phyloP scores from a whole-genome alignment of 1,140 invertebrate species.

The Drosophila subpulchrella region DNA sequence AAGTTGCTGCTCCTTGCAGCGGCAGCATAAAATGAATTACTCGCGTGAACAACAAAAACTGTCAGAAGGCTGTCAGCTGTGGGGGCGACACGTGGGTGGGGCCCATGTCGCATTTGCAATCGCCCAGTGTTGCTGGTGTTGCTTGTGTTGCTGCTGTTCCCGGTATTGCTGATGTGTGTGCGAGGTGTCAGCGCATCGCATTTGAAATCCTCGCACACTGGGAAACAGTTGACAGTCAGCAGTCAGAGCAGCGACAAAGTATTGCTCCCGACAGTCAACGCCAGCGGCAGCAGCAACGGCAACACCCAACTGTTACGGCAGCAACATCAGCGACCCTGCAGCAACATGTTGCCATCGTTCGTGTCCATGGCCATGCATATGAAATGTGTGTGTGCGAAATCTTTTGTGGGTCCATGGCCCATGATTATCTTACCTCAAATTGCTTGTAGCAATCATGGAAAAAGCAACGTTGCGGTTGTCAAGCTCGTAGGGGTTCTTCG shows the following conservation, averaged over 20 bases:
- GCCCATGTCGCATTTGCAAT: conserved; percentile 49
- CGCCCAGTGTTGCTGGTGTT: conserved; percentile 44
- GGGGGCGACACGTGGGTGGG: conserved; percentile 48
- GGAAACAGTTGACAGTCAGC: conserved; percentile 71
- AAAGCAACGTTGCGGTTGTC: conserved; percentile 56
- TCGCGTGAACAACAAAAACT: conserved; percentile 84
- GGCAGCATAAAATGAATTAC: conserved; percentile 83
- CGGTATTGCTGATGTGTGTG: conserved; percentile 8
- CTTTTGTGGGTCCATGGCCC: conserved; percentile 42
- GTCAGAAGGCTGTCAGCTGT: conserved; percentile 82
- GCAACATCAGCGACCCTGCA: conserved; percentile 27
- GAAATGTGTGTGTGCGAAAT: conserved; percentile 38
- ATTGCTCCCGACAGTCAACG: conserved; percentile 55
- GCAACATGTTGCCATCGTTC: conserved; percentile 64
- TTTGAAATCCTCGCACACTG: conserved; percentile 68
- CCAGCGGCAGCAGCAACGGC: conserved; percentile 27
- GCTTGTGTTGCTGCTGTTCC: conserved; percentile 13
- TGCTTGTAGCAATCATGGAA: conserved; percentile 78
- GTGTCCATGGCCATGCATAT: conserved; percentile 16
- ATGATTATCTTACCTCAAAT: conserved; percentile 81
- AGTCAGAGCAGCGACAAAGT: conserved; percentile 65
- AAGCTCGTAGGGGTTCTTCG: not conserved
- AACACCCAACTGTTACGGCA: conserved; percentile 23
- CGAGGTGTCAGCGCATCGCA: conserved; percentile 75
- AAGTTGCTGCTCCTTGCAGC: conserved; percentile 52